Evolutionary conservation across 2,888 invertebrate species (phyloP).

Genomic region (Embidobia sp.): DNA sequence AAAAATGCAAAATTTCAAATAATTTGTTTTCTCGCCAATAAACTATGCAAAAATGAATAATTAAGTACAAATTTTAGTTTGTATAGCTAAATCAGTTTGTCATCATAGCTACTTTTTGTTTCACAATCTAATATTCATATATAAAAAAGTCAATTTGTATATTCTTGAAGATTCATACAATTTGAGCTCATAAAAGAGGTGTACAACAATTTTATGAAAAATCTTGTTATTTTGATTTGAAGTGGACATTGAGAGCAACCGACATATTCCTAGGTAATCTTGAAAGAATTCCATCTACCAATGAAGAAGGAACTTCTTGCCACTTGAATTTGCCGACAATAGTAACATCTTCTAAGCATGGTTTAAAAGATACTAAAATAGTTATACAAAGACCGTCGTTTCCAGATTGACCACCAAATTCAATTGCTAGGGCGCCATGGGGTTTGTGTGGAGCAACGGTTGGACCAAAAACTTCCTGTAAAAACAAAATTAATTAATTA

Average conservation of each 20-base stretch:
- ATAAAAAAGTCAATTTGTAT: no score
- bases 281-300: constrained; percentile 86
- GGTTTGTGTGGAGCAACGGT: constrained; percentile 93
- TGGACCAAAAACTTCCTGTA: constrained; percentile 91
- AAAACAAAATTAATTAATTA: constrained; percentile 19
- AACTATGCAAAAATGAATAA: no score
- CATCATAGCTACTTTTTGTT: no score
- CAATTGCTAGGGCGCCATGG: constrained; percentile 89
- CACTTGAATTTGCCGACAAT: constrained; percentile 94
- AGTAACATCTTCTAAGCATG: constrained; percentile 92
- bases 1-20: no score
- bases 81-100: no score
- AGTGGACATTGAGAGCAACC: constrained; percentile 88
- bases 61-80: no score
- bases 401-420: constrained; percentile 84
- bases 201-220: no score
- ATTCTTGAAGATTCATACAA: no score
- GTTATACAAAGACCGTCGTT: constrained; percentile 92
- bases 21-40: no score
- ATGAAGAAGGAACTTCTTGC: constrained; percentile 89
- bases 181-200: no score
- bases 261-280: constrained; percentile 90
- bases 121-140: no score
- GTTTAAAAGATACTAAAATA: constrained; percentile 90
- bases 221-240: constrained; percentile 47